Percentiles rank a stretch among this genome's conserved stretches.
phyloP scores from a whole-genome alignment of 2,797 vertebrate genomes.

The Numenius phaeopus region DNA sequence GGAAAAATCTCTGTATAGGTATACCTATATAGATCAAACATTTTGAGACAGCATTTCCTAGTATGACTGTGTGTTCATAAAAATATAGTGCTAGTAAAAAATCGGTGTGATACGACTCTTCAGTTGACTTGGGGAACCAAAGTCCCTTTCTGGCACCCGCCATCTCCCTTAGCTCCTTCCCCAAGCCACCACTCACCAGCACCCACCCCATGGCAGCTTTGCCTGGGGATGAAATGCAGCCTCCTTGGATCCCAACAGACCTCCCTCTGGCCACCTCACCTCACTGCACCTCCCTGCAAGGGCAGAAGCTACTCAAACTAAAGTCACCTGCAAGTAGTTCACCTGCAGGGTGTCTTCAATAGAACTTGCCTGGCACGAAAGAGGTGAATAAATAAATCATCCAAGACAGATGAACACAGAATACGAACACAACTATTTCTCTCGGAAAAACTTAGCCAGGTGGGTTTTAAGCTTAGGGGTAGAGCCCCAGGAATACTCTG shows the following conservation, averaged over 20 bases:
- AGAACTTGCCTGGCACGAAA: not conserved
- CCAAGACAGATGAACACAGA: not conserved
- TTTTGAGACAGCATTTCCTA: not conserved
- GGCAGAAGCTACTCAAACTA: not conserved
- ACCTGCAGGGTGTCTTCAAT: not conserved
- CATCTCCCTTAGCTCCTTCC: not conserved
- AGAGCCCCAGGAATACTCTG: not conserved
- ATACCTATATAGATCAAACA: not conserved
- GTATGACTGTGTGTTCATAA: not conserved
- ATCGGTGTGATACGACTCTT: not conserved
- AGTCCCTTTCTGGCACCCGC: not conserved
- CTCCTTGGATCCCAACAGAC: not conserved
- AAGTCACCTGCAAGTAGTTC: not conserved
- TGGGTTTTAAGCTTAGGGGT: not conserved
- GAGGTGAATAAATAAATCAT: not conserved
- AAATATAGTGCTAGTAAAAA: not conserved
- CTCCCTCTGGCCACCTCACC: not conserved
- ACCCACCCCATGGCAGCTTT: not conserved
- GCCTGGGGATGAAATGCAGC: not conserved
- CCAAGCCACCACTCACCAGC: accelerated
- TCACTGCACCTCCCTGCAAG: not conserved
- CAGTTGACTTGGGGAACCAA: not conserved
- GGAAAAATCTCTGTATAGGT: not conserved
- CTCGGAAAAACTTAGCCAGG: not conserved
- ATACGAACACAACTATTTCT: not conserved